Base-by-base conservation (phyloP, 1,140 invertebrate species). In the Hypothenemus hampei region DNA sequence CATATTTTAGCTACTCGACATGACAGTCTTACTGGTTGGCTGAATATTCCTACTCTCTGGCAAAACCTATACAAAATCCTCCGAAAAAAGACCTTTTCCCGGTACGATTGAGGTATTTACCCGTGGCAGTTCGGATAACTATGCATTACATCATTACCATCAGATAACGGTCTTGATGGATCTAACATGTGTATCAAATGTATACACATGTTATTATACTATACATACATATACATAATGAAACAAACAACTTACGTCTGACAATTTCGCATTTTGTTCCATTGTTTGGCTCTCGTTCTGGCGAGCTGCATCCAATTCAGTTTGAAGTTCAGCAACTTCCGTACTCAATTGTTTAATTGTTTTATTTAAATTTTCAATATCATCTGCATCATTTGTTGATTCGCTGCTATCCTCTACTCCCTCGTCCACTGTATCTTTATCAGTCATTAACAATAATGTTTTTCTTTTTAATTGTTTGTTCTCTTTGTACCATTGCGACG, bases 401-500 rank as follows among this genome's bases (percentile, higher is more conserved):
- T 82, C 81, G 24, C 72, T 71, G 21, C 74, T 71, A 46, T 76
- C 77, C n/a, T n/a, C n/a, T 0, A 63, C 64, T 4, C 66, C 69
- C 45, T 66, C 63, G 47, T 75, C 73, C 0, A 72, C 65, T 1
- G 65, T 63, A 58, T 75, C 73, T 24, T 49, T 59, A 16, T 65
- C 61, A 69, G 39, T 73, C 73, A 46, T 65, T 3, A 86, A 70
- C 6, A 79, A 77, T 15, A 82, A 77, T 23, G 82, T 85, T 37
- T 75, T 73, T 54, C 85, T 70, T 66, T 85, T 85, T 29, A 87
- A 66, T 58, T 80, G 77, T 21, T 82, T 79, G 60, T 86, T 87
- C 72, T 87, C 80, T 59, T 81, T 81, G 70, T 87, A 87, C 85
- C 85, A 87, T 72, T 85, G 72, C 1, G 77, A 73, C 0, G 78